Conservation (phyloP, 2,888 invertebrate species). For the Myopa tessellatipennis region DNA sequence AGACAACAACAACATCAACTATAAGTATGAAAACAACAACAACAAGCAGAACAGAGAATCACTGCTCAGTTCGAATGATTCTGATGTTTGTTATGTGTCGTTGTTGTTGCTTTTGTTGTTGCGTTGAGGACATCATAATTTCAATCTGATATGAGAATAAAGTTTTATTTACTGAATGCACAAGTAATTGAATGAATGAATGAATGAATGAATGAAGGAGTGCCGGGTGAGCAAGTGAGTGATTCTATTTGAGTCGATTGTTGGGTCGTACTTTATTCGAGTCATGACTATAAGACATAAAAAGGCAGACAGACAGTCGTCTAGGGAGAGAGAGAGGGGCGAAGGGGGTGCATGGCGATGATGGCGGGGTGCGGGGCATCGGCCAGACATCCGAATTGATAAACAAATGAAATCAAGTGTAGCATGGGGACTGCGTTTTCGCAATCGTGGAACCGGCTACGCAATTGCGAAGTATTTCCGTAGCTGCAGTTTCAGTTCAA, state of each 20-base stretch:
- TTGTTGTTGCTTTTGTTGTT: constrained; percentile 42
- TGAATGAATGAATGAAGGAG: constrained; percentile 19
- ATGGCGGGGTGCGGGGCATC: constrained; percentile 30
- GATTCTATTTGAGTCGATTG: background rate
- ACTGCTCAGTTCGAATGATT: background rate
- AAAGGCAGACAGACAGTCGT: constrained; percentile 18
- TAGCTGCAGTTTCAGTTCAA: constrained; percentile 52
- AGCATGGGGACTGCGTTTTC: constrained; percentile 11
- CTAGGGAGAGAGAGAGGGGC: background rate
- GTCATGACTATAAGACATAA: background rate
- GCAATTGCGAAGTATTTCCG: constrained; percentile 13
- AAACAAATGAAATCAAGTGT: constrained; percentile 30
- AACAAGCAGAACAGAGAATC: background rate
- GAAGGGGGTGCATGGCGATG: background rate
- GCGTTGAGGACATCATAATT: constrained; percentile 62
- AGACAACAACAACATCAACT: constrained; percentile 12
- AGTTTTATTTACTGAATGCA: constrained; percentile 28
- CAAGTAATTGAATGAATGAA: constrained; percentile 20
- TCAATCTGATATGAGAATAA: constrained; percentile 59
- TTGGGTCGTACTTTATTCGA: background rate
- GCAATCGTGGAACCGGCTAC: constrained; percentile 16
- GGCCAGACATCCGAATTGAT: constrained; percentile 26
- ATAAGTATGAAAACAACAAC: constrained; percentile 2
- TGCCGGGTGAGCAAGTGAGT: background rate
- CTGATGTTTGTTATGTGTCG: constrained; percentile 22